Conservation (phyloP, 2,888 invertebrate species). For the Heliconius hortense region DNA sequence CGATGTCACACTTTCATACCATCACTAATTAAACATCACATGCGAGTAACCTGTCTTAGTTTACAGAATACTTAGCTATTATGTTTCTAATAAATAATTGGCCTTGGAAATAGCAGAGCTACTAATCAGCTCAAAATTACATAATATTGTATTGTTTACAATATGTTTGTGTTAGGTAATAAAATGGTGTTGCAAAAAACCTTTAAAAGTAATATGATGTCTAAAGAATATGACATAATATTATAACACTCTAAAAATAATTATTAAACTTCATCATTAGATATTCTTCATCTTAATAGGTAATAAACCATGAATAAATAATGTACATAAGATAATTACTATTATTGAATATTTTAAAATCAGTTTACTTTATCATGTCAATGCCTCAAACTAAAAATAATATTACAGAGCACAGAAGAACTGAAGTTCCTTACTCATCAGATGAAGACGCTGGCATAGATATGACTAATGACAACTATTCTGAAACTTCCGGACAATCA, state of each 20-base stretch:
- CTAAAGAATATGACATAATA: background rate
- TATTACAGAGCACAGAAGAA: constrained; percentile 73
- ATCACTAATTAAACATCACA: constrained; percentile 22
- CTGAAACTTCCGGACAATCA: constrained; percentile 89
- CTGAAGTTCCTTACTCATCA: constrained; percentile 84
- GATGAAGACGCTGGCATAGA: constrained; percentile 86
- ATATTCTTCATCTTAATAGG: background rate
- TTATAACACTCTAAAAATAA: background rate
- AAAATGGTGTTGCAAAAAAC: background rate
- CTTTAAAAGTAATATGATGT: background rate
- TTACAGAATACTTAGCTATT: constrained; percentile 4
- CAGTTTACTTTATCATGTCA: background rate
- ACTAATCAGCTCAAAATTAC: constrained; percentile 33
- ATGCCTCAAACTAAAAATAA: background rate
- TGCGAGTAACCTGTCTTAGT: constrained; percentile 36
- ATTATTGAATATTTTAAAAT: background rate
- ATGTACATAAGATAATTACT: background rate
- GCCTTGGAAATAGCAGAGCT: constrained; percentile 33
- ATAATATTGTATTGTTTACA: constrained; percentile 36
- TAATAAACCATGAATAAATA: background rate
- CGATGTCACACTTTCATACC: constrained; percentile 2
- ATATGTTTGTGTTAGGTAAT: constrained; percentile 30
- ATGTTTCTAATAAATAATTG: constrained; percentile 25
- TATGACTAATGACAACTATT: constrained; percentile 89
- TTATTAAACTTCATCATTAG: background rate